These are phyloP conservation scores for Cyclina sinensis DNA, from an alignment of 1,140 invertebrate species.

Conservation along the genomic window DNA sequence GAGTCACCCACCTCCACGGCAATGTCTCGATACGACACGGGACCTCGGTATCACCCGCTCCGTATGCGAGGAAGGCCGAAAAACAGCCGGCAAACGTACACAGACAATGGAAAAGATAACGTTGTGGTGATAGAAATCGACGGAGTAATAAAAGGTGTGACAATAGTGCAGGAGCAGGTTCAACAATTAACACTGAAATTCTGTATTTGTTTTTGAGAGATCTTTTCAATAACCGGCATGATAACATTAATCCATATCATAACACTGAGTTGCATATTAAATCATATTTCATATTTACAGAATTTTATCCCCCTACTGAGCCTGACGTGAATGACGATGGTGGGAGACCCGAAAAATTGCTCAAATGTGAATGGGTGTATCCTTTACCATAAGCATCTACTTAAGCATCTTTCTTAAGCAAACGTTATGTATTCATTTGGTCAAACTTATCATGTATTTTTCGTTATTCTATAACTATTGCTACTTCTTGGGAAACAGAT, in stretches of 20 bases:
- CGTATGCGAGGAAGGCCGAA: background rate
- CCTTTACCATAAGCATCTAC: constrained; percentile 68
- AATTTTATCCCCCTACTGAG: constrained; percentile 80
- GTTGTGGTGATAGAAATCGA: constrained; percentile 75
- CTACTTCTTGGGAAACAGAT: too few species aligned
- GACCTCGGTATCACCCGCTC: background rate
- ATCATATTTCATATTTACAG: constrained; percentile 79
- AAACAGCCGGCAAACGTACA: constrained; percentile 45
- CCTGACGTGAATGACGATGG: constrained; percentile 76
- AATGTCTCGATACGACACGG: constrained; percentile 53
- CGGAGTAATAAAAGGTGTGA: constrained; percentile 28
- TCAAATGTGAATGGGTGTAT: constrained; percentile 95
- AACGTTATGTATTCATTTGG: too few species aligned
- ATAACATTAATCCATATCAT: background rate
- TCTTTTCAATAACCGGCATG: background rate
- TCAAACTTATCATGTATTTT: too few species aligned
- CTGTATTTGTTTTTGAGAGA: background rate
- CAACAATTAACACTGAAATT: too few species aligned
- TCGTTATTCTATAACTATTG: too few species aligned
- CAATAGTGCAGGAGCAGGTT: background rate
- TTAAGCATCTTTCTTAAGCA: too few species aligned
- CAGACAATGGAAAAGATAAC: background rate
- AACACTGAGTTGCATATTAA: too few species aligned
- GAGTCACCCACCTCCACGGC: constrained; percentile 58
- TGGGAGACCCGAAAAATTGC: constrained; percentile 81